Evolutionary conservation across 2,797 vertebrate genomes (phyloP).

Genomic region (Tauraco hartlaubi): DNA sequence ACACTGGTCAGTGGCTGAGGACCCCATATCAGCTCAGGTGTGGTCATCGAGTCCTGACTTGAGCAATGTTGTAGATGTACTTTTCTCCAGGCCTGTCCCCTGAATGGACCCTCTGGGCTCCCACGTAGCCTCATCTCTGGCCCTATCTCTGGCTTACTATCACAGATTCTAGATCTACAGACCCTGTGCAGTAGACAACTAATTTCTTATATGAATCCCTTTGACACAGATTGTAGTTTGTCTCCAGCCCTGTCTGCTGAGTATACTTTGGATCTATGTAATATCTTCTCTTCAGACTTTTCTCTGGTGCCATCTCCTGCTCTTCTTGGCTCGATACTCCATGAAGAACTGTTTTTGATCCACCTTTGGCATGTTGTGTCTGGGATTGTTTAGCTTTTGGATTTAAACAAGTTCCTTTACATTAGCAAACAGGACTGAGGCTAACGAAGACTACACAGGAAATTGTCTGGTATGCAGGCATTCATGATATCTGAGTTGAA

Average conservation of each 20-base stretch:
- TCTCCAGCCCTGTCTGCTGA: not conserved
- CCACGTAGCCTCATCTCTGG: not conserved
- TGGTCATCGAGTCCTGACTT: not conserved
- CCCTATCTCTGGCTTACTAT: not conserved
- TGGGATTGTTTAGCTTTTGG: not conserved
- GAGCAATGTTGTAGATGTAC: not conserved
- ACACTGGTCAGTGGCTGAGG: rapidly evolving
- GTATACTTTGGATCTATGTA: too few species aligned
- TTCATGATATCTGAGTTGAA: not conserved
- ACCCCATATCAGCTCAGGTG: not conserved
- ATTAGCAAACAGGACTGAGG: not conserved
- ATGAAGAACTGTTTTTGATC: not conserved
- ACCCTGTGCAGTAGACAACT: not conserved
- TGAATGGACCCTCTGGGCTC: not conserved
- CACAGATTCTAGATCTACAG: not conserved
- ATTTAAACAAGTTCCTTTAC: not conserved
- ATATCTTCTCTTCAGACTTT: not conserved
- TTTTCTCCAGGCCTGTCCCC: not conserved
- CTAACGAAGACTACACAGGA: not conserved
- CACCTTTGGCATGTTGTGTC: rapidly evolving
- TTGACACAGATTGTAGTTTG: not conserved
- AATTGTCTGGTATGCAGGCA: not conserved
- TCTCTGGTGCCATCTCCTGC: not conserved
- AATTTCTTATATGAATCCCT: not conserved
- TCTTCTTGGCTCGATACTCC: not conserved